Evolutionary conservation across 2,113 vertebrate species (phyloP), one percentile per base, ranked within the genome.

Genomic region (Cichladusa arquata): DNA sequence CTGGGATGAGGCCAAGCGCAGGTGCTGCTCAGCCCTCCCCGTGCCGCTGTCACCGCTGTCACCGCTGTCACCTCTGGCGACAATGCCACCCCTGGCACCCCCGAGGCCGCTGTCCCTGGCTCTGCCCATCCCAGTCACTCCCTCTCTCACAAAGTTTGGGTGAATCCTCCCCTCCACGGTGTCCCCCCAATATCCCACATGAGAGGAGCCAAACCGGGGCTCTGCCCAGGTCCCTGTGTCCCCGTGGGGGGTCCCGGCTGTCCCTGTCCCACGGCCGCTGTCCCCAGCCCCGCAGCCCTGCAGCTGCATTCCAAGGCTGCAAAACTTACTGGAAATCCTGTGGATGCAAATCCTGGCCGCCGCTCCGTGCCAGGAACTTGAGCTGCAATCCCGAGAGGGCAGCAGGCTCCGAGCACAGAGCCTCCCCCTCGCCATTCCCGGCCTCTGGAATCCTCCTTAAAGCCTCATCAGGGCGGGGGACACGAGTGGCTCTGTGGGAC

Each of bases 321-420:
- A 87, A 96, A 97, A 97, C 93, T 96, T 94, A 90, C 93, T 95
- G 95, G 93, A 96, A 96, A 97, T 82, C 91, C 94, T 88, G 78
- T 54, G 26, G 94, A 91, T 73, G 88, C 80, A 88, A 94, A 93
- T 92, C 90, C 86, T 7, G 73, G 58, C 92, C 47, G 93, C 54
- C 17, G 12, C 0, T 26, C 85, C 16, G 56, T 95, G 96, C 96
- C 96, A 97, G 91, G 95, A 97, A 94, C 92, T 92, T 1, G 58
- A 87, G 91, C 87, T 90, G 88, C 92, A 91, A 34, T 96, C 96
- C 96, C 96, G 50, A 50, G 95, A 85, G 95, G 62, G 81, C 86
- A 86, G 76, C 81, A 73, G 78, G 85, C 94, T 96, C 73, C 56
- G 2, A 73, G 84, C 69, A 42, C 26, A 2, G 65, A 19, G 16